A percentile compares a stretch with the other conserved stretches of the same genome.
Evolutionary conservation across 2,888 invertebrate species (phyloP).

Genomic region (Pyrgus malvae): DNA sequence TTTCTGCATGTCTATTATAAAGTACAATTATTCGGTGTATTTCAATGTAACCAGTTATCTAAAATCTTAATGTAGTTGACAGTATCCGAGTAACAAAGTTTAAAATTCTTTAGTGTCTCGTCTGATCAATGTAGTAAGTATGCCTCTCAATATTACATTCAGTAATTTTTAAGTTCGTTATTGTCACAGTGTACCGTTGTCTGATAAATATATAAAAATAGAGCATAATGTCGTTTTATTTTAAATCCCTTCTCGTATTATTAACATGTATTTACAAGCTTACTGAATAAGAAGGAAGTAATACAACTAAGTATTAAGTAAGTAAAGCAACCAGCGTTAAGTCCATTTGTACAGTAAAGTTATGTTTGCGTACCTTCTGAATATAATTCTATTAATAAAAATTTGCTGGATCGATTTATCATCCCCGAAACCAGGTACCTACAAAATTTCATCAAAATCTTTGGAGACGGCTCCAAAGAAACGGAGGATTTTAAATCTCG

Average conservation of each 20-base stretch:
- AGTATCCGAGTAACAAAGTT: constrained; percentile 45
- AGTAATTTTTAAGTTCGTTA: constrained; percentile 78
- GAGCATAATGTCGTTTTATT: constrained; percentile 71
- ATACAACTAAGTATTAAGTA: no score
- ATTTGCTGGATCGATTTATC: no score
- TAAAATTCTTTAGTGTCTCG: constrained; percentile 52
- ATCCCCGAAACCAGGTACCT: no score
- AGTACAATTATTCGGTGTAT: constrained; percentile 54
- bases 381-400: no score
- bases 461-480: no score
- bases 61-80: constrained; percentile 49
- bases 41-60: constrained; percentile 45
- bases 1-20: constrained; percentile 40
- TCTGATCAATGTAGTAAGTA: constrained; percentile 60
- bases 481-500: no score
- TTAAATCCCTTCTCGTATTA: constrained; percentile 26
- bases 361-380: no score
- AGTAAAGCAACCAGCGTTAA: no score
- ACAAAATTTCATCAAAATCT: no score
- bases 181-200: constrained; percentile 83
- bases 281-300: no score
- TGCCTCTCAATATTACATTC: constrained; percentile 66
- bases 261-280: not conserved
- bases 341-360: no score
- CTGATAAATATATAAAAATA: constrained; percentile 82